Percentiles rank a stretch among this genome's conserved stretches.
Evolutionary conservation across 2,113 vertebrate genomes (phyloP).

Genomic region (Rhabdornis inornatus): DNA sequence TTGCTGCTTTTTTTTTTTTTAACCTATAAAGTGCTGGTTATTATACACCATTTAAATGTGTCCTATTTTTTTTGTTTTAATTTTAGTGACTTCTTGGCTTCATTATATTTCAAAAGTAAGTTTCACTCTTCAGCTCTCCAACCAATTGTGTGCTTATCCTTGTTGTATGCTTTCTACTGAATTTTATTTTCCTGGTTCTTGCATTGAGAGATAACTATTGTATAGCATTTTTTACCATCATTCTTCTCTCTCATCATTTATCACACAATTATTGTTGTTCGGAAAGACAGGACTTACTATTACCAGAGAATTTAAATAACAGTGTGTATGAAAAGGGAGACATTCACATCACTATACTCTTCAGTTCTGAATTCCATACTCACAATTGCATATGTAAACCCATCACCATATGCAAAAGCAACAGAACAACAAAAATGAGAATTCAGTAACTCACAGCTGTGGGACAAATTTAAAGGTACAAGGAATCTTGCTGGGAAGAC

Average conservation of each 20-base stretch:
- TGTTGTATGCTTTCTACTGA: neutral
- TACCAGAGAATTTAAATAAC: neutral
- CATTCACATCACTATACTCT: neutral
- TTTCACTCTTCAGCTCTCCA: neutral
- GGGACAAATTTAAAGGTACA: neutral
- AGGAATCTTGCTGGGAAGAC: neutral
- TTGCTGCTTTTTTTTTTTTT: neutral
- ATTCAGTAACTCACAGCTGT: neutral
- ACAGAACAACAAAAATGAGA: neutral
- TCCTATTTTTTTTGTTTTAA: neutral
- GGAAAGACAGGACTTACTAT: neutral
- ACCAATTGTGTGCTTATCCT: neutral
- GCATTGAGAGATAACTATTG: neutral
- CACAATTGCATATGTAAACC: neutral
- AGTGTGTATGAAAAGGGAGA: neutral
- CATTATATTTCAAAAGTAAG: neutral
- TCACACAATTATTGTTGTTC: neutral
- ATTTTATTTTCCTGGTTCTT: neutral
- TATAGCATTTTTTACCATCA: neutral
- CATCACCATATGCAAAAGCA: rapidly evolving
- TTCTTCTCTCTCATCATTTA: neutral
- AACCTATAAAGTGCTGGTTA: neutral
- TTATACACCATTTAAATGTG: neutral
- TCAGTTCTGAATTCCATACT: neutral
- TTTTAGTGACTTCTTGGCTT: neutral